These are phyloP conservation scores for Aptenodytes forsteri DNA, from an alignment of 2,113 vertebrate species.

Conservation along the genomic window DNA sequence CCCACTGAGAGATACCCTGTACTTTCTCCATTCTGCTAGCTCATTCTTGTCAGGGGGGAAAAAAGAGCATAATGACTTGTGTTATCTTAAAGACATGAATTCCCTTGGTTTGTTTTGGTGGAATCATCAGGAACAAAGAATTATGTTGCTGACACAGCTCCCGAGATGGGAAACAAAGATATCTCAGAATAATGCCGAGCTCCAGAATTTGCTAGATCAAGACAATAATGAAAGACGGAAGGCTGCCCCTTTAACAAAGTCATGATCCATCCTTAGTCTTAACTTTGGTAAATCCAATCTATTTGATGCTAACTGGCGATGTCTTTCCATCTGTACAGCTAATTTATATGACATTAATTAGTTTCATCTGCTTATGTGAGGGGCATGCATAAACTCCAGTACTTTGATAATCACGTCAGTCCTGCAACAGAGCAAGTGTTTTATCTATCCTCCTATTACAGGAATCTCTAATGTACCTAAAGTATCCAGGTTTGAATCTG, in stretches of 20 bases:
- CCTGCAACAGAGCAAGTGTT: background rate
- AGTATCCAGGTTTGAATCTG: background rate
- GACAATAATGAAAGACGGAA: background rate
- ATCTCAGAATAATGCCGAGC: background rate
- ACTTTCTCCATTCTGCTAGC: background rate
- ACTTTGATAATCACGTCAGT: background rate
- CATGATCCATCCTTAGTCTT: background rate
- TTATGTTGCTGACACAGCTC: background rate
- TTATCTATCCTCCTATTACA: background rate
- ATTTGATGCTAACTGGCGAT: constrained; percentile 13
- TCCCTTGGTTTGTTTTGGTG: background rate
- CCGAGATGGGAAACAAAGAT: background rate
- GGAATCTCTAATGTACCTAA: background rate
- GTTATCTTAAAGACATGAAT: background rate
- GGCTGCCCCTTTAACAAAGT: background rate
- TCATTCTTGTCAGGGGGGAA: background rate
- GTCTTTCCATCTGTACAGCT: constrained; percentile 26
- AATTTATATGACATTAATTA: background rate
- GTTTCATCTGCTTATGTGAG: background rate
- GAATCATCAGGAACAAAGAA: background rate
- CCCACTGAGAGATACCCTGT: background rate
- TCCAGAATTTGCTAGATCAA: background rate
- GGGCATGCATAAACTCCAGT: background rate
- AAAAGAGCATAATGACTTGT: background rate
- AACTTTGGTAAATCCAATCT: constrained; percentile 17